Evolutionary conservation across 2,113 vertebrate genomes (phyloP).

Genomic region (Nansenia antarctica): DNA sequence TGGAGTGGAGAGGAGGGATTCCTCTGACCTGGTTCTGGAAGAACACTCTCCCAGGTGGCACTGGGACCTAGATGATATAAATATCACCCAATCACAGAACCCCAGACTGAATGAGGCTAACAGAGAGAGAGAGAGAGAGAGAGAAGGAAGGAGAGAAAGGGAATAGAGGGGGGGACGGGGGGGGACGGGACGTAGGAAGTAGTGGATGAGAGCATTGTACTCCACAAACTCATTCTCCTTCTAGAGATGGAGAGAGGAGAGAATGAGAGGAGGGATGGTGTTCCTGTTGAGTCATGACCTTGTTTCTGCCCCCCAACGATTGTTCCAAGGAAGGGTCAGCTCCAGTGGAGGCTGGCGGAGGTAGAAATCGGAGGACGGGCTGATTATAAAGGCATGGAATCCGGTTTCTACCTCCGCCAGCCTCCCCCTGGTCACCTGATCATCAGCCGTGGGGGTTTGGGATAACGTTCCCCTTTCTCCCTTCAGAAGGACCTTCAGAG

Average conservation of each 20-base stretch:
- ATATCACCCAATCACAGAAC: conserved; percentile 79
- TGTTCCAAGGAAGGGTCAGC: no score
- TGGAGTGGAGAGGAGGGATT: conserved; percentile 50
- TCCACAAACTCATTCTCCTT: background rate
- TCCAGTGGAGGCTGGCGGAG: no score
- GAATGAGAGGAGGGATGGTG: background rate
- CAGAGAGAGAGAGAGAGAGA: conserved; percentile 36
- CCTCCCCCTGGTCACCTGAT: no score
- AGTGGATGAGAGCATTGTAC: background rate
- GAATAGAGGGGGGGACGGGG: conserved; percentile 45
- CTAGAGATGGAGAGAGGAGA: background rate
- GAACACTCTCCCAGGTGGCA: conserved; percentile 78
- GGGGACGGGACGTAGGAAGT: conserved; percentile 21
- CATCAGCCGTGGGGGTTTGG: no score
- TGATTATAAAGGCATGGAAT: no score
- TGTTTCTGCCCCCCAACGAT: background rate
- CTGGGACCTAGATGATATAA: conserved; percentile 81
- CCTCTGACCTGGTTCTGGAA: conserved; percentile 76
- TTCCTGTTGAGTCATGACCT: background rate
- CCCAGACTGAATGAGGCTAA: conserved; percentile 66
- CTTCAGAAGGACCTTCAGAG: no score
- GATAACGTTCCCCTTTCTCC: no score
- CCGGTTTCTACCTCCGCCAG: no score
- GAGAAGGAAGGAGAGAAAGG: background rate
- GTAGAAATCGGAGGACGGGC: no score